Percentiles rank a stretch among this genome's conserved stretches.
Evolutionary conservation across 2,888 invertebrate genomes (phyloP).

Genomic region (Brachyopa scutellaris): DNA sequence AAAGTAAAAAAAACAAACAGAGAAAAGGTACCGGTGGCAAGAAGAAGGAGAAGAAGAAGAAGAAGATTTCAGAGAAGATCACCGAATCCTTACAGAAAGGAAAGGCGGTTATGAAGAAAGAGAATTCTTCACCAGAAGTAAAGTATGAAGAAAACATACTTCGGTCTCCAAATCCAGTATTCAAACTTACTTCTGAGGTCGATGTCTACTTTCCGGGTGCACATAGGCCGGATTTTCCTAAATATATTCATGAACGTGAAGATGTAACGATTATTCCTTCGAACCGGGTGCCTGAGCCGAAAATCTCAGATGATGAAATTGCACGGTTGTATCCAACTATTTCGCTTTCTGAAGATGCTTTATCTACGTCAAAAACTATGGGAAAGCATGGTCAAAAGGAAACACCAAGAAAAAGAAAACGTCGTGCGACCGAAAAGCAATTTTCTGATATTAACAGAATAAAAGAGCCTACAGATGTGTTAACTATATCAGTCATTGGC

Average conservation of each 20-base stretch:
- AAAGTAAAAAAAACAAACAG: neutral
- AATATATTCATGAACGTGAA: neutral
- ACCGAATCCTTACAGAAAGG: neutral
- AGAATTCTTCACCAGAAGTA: neutral
- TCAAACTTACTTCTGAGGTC: conserved; percentile 13
- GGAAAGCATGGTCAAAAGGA: neutral
- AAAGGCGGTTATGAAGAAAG: neutral
- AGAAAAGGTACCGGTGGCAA: neutral
- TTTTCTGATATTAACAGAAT: neutral
- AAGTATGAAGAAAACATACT: neutral
- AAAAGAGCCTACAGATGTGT: neutral
- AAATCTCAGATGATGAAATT: conserved; percentile 10
- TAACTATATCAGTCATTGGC: too few species aligned
- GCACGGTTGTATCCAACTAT: conserved; percentile 23
- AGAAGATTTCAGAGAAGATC: conserved; percentile 13
- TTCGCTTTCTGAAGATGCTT: conserved; percentile 2
- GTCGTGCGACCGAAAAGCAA: neutral
- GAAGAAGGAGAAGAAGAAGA: too few species aligned
- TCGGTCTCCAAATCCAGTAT: neutral
- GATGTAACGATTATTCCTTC: neutral
- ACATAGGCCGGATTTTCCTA: neutral
- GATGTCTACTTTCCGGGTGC: neutral
- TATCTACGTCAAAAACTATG: conserved; percentile 9
- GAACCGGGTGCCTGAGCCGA: neutral
- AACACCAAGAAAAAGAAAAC: neutral